Evolutionary conservation across 2,888 invertebrate genomes (phyloP), one percentile per base, ranked within the genome.

Genomic region (Xylocampa areola): DNA sequence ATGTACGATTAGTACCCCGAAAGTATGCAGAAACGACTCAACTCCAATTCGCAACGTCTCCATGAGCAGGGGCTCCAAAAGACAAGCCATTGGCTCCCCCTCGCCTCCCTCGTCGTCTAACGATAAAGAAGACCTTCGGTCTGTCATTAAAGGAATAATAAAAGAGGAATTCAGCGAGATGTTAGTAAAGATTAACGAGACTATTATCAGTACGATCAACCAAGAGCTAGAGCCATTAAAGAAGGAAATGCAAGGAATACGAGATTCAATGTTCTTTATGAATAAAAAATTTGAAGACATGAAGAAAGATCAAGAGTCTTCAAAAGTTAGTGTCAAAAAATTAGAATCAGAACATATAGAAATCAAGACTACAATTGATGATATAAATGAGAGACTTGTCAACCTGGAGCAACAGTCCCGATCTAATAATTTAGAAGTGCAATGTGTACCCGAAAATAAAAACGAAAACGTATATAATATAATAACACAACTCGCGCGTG

Each of bases 401-500:
- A 27, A 49, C 21, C 3, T 49, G 23, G 49, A 40, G 40, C 49
- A 49, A 6, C 49, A 49, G 10, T 13, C 49, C 0, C 17, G 49
- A 13, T 10, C 39, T 2, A 49, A 49, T 21, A 49, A 49, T 16
- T 7, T 49, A 16, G 49, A 49, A 10, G 8, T 49, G 16, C 47
- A 47, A 29, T 47, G 47, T 25, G 5, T 47, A 7, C 43, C 43
- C 14, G 43, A 44, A 21, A 47, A 47, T 3, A 36, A 27, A 36
- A 36, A 19, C 6, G 48, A 49, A 32, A 49, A 49, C 25, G 13
- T 49, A 4, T 40, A 32, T 14, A 49, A 19, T 17, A 17, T 49
- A 3, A 25, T 40, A 8, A 33, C 39, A 4, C 39, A 39, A 21
- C 30, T 49, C 2, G 5, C 6, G 0, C 16, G 21, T 1, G 49